phyloP scores from a whole-genome alignment of 1,140 invertebrate genomes.

The Drosophila pachea region DNA sequence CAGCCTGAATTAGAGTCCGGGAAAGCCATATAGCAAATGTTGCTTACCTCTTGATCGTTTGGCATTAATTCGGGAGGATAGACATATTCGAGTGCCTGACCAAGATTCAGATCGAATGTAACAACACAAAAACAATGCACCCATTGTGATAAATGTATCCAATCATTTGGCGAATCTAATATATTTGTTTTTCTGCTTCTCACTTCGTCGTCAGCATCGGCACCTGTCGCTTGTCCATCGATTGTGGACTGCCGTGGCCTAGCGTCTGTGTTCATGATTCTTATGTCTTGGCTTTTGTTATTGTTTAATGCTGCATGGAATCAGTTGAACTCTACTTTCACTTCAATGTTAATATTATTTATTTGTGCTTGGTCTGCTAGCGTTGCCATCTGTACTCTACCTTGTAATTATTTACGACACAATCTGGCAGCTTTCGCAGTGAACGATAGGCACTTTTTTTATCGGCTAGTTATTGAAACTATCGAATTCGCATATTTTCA shows the following conservation, averaged over 20 bases:
- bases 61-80: conserved; percentile 91
- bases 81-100: conserved; percentile 90
- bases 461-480: neutral
- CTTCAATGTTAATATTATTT: conserved; percentile 46
- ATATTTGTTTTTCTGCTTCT: conserved; percentile 3
- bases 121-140: conserved; percentile 98
- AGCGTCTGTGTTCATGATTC: conserved; percentile 35
- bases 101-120: conserved; percentile 98
- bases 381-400: conserved; percentile 22
- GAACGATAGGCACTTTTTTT: neutral
- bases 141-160: conserved; percentile 90
- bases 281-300: conserved; percentile 8
- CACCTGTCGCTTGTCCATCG: conserved; percentile 12
- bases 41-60: conserved; percentile 95
- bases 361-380: conserved; percentile 29
- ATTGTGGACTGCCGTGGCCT: conserved; percentile 9
- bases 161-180: conserved; percentile 44
- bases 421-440: conserved; percentile 17
- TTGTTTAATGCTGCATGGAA: conserved; percentile 30
- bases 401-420: neutral
- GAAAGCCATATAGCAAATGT: conserved; percentile 98
- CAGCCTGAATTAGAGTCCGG: conserved; percentile 99
- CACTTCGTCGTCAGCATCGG: conserved; percentile 1
- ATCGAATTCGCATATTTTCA: neutral
- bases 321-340: conserved; percentile 46